These are phyloP conservation scores for Notechis scutatus DNA, from an alignment of 2,113 vertebrate species.

Conservation along the genomic window DNA sequence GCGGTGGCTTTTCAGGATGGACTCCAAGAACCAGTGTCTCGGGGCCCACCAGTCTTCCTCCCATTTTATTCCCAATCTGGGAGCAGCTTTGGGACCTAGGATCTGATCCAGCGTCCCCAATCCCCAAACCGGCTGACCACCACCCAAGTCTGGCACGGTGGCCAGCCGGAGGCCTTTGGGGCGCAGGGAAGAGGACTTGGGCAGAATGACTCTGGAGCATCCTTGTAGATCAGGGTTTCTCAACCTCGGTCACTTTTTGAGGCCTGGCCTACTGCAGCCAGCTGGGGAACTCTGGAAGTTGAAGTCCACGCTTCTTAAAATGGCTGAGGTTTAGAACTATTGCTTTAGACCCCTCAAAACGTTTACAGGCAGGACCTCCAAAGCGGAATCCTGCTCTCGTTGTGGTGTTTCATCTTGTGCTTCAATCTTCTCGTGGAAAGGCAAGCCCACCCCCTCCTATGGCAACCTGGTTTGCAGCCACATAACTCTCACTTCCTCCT, in stretches of 20 bases:
- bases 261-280: not conserved
- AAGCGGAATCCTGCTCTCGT: not conserved
- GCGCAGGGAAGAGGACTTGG: not conserved
- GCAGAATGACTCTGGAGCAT: not conserved
- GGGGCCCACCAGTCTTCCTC: not conserved
- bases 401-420: not conserved
- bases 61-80: not conserved
- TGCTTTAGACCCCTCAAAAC: not conserved
- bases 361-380: not conserved
- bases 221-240: not conserved
- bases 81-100: not conserved
- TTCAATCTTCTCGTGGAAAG: not conserved
- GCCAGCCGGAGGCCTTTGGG: not conserved
- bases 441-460: not conserved
- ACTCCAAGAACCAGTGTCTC: not conserved
- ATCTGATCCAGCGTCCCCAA: not conserved
- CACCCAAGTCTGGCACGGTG: not conserved
- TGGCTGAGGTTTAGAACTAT: not conserved
- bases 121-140: not conserved
- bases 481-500: not conserved
- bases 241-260: not conserved
- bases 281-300: not conserved
- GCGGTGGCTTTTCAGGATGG: not conserved
- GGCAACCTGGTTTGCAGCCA: not conserved
- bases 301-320: not conserved